phyloP scores from a whole-genome alignment of 1,140 invertebrate species.

The Solenopsis fugax region DNA sequence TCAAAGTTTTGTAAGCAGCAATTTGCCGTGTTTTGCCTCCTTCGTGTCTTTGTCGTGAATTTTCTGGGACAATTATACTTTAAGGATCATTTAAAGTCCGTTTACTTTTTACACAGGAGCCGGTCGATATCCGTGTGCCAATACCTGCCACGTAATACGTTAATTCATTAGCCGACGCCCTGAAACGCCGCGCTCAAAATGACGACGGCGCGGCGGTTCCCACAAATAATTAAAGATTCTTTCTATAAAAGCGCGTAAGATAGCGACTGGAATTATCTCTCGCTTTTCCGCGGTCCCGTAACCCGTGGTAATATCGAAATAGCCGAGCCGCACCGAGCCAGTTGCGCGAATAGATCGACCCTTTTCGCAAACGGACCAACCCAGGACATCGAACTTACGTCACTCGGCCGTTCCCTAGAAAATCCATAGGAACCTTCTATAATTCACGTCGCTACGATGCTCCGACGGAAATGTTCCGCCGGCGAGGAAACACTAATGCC shows the following conservation, averaged over 20 bases:
- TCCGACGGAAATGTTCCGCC: constrained; percentile 31
- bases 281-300: constrained; percentile 12
- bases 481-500: constrained; percentile 44
- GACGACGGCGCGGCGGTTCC: neutral
- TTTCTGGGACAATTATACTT: constrained; percentile 35
- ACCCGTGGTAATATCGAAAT: constrained; percentile 45
- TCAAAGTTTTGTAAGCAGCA: neutral
- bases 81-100: constrained; percentile 25
- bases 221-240: constrained; percentile 47
- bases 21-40: neutral
- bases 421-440: constrained; percentile 60
- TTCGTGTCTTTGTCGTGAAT: neutral
- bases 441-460: constrained; percentile 51
- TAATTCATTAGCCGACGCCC: constrained; percentile 3
- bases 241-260: constrained; percentile 37
- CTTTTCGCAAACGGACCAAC: constrained; percentile 59
- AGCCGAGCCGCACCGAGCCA: constrained; percentile 5
- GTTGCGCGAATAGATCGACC: constrained; percentile 60
- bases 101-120: neutral
- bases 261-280: constrained; percentile 43
- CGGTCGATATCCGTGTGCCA: neutral
- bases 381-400: constrained; percentile 61
- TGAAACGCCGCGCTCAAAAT: constrained; percentile 2
- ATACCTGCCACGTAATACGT: constrained; percentile 1
- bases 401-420: constrained; percentile 60